A percentile compares a stretch with the other conserved stretches of the same genome.
Evolutionary conservation across 2,113 vertebrate species (phyloP).

Genomic region (Oxygymnocypris stewartii): DNA sequence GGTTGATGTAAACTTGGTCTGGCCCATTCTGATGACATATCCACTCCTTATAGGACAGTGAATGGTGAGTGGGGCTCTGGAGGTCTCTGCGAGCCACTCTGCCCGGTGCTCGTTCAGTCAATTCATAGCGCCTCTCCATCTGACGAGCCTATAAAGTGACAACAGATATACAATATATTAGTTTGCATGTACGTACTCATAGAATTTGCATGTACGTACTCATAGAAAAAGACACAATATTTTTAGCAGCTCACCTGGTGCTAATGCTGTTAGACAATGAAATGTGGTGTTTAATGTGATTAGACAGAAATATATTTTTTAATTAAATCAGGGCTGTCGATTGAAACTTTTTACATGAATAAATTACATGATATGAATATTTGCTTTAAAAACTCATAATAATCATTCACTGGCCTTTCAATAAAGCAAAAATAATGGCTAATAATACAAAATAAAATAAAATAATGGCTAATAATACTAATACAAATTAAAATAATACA

Average conservation of each 20-base stretch:
- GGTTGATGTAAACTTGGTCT: constrained; percentile 77
- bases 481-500: no score
- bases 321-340: neutral
- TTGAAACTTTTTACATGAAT: neutral
- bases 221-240: constrained; percentile 4
- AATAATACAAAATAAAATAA: no score
- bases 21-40: constrained; percentile 76
- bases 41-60: constrained; percentile 72
- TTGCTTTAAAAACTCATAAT: neutral
- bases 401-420: neutral
- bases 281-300: constrained; percentile 28
- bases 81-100: constrained; percentile 39
- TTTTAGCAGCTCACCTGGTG: neutral
- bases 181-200: neutral
- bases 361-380: neutral
- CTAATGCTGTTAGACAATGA: constrained; percentile 12
- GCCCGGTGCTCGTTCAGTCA: constrained; percentile 42
- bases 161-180: neutral
- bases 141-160: constrained; percentile 60
- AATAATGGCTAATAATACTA: no score
- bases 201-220: neutral
- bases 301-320: neutral
- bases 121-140: constrained; percentile 60
- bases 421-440: neutral
- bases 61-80: constrained; percentile 61